Base-by-base conservation (phyloP, 2,888 invertebrate species). In the Drosophila ezoana region DNA sequence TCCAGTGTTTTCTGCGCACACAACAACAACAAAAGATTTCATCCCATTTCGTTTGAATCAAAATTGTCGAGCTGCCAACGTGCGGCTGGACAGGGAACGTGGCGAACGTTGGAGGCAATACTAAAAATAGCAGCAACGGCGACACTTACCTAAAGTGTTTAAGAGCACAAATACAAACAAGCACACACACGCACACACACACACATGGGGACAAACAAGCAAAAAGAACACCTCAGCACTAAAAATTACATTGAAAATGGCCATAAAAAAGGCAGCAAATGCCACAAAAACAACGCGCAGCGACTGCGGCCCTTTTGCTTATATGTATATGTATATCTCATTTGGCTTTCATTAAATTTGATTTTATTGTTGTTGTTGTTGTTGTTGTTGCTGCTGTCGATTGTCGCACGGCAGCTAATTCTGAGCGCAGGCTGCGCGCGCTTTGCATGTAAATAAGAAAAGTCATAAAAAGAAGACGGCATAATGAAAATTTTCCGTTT, bases 171-270 rank as follows among this genome's bases (percentile, higher is more conserved):
- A 64, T 52, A 71, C 51, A 58, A 28, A 59, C 32, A 59, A 10
- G 45, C 58, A 72, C 18, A 58, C 13, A 38, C 16, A 52, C 16
- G 49, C 38, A 32, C 23, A 72, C 20, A 52, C 23, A 70, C 61
- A 47, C 44, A 52, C n/a, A 59, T 32, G 53, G 14, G 47, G 49
- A 20, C 32, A 45, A n/a, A 57, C 0, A 18, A 23, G 48, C 28
- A 62, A 38, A 43, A 67, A 79, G 82, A 79, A 72, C 83, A 83
- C 79, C 86, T 72, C 80, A 80, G 72, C 87, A 79, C 76, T 80
- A 82, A 82, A 84, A 82, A 86, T 86, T 81, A 82, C 82, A 81
- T 81, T 81, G 79, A 73, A 82, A 82, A 83, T 76, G 76, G 76
- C 67, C 83, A 76, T 82, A 82, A 85, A 87, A 72, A 47, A 33